These are phyloP conservation scores for Meteorus cinctellus DNA, from an alignment of 2,888 invertebrate genomes.

Conservation along the genomic window DNA sequence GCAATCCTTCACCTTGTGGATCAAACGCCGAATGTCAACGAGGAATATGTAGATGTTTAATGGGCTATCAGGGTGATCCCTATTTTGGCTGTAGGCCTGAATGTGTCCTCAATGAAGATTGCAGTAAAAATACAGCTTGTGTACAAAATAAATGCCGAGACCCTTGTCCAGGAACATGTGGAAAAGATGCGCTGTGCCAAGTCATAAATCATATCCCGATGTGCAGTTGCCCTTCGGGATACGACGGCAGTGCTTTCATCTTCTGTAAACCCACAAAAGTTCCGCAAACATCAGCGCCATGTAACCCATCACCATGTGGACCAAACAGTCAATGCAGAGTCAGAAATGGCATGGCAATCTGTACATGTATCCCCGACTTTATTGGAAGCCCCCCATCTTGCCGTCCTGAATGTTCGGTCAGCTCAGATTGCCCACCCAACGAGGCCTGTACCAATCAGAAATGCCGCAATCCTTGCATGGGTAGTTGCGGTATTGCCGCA, in stretches of 20 bases:
- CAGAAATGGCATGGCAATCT: conserved; percentile 78
- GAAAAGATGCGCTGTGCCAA: conserved; percentile 80
- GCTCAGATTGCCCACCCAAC: conserved; percentile 85
- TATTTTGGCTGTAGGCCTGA: conserved; percentile 84
- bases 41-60: conserved; percentile 84
- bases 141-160: conserved; percentile 84
- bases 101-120: conserved; percentile 86
- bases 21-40: conserved; percentile 85
- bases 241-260: conserved; percentile 84
- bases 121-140: conserved; percentile 82
- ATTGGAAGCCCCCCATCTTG: conserved; percentile 83
- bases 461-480: conserved; percentile 87
- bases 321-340: conserved; percentile 82
- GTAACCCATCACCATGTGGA: conserved; percentile 78
- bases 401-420: conserved; percentile 87
- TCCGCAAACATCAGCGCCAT: conserved; percentile 68
- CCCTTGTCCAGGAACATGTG: conserved; percentile 85
- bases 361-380: conserved; percentile 85
- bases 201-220: conserved; percentile 79
- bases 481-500: conserved; percentile 86
- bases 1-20: conserved; percentile 84
- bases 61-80: conserved; percentile 83
- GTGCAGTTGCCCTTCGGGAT: conserved; percentile 79
- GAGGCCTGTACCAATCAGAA: conserved; percentile 86
- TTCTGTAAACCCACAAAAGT: conserved; percentile 74